Percentiles rank a stretch among this genome's conserved stretches.
Conservation (phyloP, 2,888 invertebrate species). For the Glyphotaelius pellucidus region DNA sequence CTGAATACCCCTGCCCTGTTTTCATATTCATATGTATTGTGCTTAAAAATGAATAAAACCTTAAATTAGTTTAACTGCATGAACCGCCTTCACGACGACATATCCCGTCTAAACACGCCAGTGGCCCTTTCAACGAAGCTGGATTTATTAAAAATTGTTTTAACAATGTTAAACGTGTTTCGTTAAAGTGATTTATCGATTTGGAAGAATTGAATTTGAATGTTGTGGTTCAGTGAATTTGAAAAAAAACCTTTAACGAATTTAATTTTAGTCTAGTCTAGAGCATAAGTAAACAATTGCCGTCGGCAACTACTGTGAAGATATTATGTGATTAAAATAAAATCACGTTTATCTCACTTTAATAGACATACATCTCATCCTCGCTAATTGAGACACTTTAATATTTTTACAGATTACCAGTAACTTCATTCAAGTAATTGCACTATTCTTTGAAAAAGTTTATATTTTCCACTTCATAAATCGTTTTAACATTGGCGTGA, state of each 20-base stretch:
- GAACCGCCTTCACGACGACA: slow-evolving; percentile 35
- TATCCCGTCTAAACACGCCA: slow-evolving; percentile 18
- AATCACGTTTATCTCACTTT: no score
- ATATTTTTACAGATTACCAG: not conserved
- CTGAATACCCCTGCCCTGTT: slow-evolving; percentile 40
- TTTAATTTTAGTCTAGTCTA: not conserved
- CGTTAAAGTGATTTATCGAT: slow-evolving; percentile 29
- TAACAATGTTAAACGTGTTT: not conserved
- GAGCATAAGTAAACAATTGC: not conserved
- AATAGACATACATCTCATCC: not conserved
- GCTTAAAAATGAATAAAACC: slow-evolving; percentile 59
- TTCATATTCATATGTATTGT: slow-evolving; percentile 64
- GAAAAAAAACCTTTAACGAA: not conserved
- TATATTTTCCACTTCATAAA: not conserved
- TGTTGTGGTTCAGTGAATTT: not conserved
- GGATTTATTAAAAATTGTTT: not conserved
- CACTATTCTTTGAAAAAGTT: not conserved
- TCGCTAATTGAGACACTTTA: not conserved
- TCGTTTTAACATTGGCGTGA: not conserved
- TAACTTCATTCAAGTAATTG: not conserved
- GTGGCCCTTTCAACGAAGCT: not conserved
- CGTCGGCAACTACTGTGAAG: no score
- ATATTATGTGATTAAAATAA: no score
- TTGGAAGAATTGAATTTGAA: not conserved
- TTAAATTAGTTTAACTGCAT: slow-evolving; percentile 61